A percentile compares a stretch with the other conserved stretches of the same genome.
Conservation (phyloP, 2,888 invertebrate genomes). For the Druceiella hillmani region DNA sequence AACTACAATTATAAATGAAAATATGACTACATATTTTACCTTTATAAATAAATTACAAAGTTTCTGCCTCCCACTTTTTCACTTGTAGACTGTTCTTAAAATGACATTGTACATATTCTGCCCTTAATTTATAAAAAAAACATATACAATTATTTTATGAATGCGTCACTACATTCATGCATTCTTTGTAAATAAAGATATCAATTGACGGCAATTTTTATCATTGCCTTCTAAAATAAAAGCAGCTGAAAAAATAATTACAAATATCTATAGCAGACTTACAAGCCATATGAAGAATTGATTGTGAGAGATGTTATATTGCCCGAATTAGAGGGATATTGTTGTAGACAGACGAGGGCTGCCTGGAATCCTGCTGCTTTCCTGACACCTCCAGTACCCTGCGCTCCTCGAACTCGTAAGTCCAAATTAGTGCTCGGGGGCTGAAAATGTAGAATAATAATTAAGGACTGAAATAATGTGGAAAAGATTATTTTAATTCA, state of each 20-base stretch:
- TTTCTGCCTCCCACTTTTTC: too few species aligned
- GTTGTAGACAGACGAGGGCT: conserved; percentile 88
- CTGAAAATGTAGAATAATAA: too few species aligned
- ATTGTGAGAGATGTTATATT: conserved; percentile 85
- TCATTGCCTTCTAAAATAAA: background rate
- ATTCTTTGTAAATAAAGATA: background rate
- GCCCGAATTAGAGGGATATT: conserved; percentile 67
- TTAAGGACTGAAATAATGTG: too few species aligned
- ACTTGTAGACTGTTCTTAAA: too few species aligned
- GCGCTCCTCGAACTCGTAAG: conserved; percentile 40
- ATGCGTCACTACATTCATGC: too few species aligned
- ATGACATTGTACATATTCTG: too few species aligned
- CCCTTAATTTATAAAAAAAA: too few species aligned
- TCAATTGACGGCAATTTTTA: background rate
- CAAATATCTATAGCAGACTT: conserved; percentile 45
- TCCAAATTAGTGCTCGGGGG: too few species aligned
- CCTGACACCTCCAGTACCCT: conserved; percentile 52
- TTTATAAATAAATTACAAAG: too few species aligned
- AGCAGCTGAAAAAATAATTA: conserved; percentile 4
- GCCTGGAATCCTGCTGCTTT: conserved; percentile 97
- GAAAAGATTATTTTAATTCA: too few species aligned
- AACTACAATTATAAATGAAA: too few species aligned
- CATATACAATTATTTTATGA: background rate
- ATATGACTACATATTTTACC: too few species aligned
- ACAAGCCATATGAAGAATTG: conserved; percentile 97